phyloP scores from a whole-genome alignment of 1,140 invertebrate species.

The Heterodera schachtii region DNA sequence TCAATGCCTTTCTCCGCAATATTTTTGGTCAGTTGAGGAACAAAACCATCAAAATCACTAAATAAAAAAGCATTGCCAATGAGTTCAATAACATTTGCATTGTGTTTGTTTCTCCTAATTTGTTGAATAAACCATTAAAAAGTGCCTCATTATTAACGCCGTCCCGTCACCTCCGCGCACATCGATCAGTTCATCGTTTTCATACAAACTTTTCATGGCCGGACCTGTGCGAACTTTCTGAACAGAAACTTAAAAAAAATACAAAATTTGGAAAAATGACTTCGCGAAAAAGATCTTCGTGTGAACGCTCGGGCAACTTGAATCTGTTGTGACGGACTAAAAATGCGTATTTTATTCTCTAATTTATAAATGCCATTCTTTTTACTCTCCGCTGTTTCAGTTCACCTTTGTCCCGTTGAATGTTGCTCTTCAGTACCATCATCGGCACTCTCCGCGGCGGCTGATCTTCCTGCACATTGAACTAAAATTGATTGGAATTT shows the following conservation, averaged over 20 bases:
- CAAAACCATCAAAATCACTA: conserved; percentile 21
- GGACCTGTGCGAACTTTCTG: background rate
- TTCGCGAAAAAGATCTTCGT: conserved; percentile 9
- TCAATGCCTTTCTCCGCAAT: conserved; percentile 9
- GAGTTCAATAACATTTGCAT: too few species aligned
- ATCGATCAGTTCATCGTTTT: background rate
- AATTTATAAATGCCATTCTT: too few species aligned
- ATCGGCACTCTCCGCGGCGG: background rate
- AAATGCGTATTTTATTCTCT: background rate
- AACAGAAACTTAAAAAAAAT: background rate
- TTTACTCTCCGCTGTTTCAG: too few species aligned
- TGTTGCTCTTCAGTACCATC: background rate
- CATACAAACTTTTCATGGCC: background rate
- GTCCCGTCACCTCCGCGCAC: background rate
- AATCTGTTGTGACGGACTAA: conserved; percentile 19
- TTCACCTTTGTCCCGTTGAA: background rate
- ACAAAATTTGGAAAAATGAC: background rate
- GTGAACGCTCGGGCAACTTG: conserved; percentile 1
- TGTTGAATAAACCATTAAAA: background rate
- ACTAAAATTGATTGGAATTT: background rate
- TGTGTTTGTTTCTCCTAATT: background rate
- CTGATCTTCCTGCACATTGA: background rate
- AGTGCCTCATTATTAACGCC: background rate
- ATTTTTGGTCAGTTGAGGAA: background rate
- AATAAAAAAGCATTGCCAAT: background rate